Evolutionary conservation across 1,140 invertebrate species (phyloP).

Genomic region (Anoplophora glabripennis): DNA sequence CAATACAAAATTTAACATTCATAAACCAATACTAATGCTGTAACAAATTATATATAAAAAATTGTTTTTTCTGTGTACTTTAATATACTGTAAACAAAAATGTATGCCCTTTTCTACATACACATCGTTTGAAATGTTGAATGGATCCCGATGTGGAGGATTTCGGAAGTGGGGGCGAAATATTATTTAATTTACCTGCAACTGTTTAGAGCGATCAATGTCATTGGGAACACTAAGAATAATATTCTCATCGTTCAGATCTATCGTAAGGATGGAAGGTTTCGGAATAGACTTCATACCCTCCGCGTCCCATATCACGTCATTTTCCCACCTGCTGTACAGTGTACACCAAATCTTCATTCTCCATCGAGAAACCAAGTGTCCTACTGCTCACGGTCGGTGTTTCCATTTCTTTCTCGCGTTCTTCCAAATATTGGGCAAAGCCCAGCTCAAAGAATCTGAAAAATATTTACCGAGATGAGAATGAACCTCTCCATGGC

Average conservation of each 20-base stretch:
- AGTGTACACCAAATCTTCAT: conserved; percentile 92
- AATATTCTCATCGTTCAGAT: conserved; percentile 98
- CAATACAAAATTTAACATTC: too few species aligned
- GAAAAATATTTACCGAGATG: neutral
- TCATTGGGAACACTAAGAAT: conserved; percentile 92
- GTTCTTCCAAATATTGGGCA: conserved; percentile 90
- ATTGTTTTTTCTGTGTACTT: too few species aligned
- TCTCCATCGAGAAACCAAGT: conserved; percentile 98
- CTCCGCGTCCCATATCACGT: conserved; percentile 95
- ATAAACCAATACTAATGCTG: too few species aligned
- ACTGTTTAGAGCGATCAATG: conserved; percentile 80
- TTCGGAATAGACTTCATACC: conserved; percentile 85
- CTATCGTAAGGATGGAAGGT: conserved; percentile 88
- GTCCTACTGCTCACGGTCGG: conserved; percentile 64
- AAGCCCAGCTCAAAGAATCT: conserved; percentile 85
- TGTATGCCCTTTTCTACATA: too few species aligned
- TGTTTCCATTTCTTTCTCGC: conserved; percentile 73
- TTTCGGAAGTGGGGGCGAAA: too few species aligned
- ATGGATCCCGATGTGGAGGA: too few species aligned
- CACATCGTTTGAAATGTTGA: too few species aligned
- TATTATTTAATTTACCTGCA: conserved; percentile 32
- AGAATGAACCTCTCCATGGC: conserved; percentile 69
- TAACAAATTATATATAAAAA: too few species aligned
- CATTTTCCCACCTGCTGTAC: conserved; percentile 95
- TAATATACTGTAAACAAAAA: too few species aligned